Conservation (phyloP, 2,113 vertebrate genomes). For the Mirza zaza region DNA sequence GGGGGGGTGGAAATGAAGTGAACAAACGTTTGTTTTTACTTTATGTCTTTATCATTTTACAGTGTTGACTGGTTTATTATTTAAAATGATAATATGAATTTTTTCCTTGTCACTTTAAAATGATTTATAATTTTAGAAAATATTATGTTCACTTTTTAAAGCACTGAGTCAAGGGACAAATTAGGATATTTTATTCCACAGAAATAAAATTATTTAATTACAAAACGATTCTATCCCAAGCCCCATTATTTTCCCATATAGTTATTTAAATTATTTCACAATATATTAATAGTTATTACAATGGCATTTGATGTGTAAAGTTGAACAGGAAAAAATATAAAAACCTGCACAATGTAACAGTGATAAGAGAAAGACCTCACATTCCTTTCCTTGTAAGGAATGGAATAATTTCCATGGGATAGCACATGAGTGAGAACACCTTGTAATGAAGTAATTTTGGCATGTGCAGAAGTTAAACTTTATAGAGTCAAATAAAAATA, state of each 20-base stretch:
- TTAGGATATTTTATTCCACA: not conserved
- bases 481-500: not conserved
- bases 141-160: not conserved
- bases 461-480: not conserved
- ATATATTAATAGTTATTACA: not conserved
- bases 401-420: not conserved
- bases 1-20: rapidly evolving
- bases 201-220: constrained; percentile 44
- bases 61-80: not conserved
- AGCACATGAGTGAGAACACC: not conserved
- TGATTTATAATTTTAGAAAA: not conserved
- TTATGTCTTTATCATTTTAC: not conserved
- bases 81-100: not conserved
- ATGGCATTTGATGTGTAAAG: constrained; percentile 28
- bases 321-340: not conserved
- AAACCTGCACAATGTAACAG: not conserved
- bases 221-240: constrained; percentile 28
- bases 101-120: not conserved
- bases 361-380: not conserved
- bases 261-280: constrained; percentile 51
- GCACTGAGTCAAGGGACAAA: not conserved
- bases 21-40: not conserved
- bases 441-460: not conserved
- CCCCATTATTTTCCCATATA: not conserved
- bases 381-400: not conserved